phyloP scores from a whole-genome alignment of 1,140 invertebrate genomes.

The Lasioglossum baleicum region DNA sequence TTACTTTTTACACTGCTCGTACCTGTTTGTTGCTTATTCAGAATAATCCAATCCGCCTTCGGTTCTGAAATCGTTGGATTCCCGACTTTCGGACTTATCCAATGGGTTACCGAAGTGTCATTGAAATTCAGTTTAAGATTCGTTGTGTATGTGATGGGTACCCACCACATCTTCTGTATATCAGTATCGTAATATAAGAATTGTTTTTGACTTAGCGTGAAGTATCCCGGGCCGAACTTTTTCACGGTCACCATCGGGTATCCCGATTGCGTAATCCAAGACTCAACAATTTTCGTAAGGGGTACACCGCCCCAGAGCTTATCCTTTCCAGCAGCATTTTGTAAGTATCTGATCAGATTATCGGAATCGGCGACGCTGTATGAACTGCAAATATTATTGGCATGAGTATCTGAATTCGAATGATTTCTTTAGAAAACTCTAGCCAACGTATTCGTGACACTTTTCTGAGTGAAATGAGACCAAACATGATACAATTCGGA shows the following conservation, averaged over 20 bases:
- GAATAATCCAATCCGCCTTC: conserved; percentile 77
- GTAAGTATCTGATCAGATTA: too few relatives aligned
- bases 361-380: conserved; percentile 77
- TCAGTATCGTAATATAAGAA: conserved; percentile 63
- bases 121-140: conserved; percentile 75
- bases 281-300: too few relatives aligned
- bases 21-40: conserved; percentile 83
- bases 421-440: too few relatives aligned
- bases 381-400: conserved; percentile 12
- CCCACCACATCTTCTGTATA: conserved; percentile 78
- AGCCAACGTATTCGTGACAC: too few relatives aligned
- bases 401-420: too few relatives aligned
- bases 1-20: too few relatives aligned
- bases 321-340: too few relatives aligned
- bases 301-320: too few relatives aligned
- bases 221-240: conserved; percentile 80
- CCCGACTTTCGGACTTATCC: conserved; percentile 58
- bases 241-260: conserved; percentile 89
- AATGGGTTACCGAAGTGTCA: conserved; percentile 75
- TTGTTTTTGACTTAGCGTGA: conserved; percentile 72
- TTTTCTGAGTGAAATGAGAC: too few relatives aligned
- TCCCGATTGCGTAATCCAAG: conserved; percentile 90
- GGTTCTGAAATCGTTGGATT: conserved; percentile 37
- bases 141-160: conserved; percentile 78
- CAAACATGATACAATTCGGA: too few relatives aligned